These are phyloP conservation scores for Rattus norvegicus DNA, from an alignment of 2,113 vertebrate genomes.

Conservation along the genomic window DNA sequence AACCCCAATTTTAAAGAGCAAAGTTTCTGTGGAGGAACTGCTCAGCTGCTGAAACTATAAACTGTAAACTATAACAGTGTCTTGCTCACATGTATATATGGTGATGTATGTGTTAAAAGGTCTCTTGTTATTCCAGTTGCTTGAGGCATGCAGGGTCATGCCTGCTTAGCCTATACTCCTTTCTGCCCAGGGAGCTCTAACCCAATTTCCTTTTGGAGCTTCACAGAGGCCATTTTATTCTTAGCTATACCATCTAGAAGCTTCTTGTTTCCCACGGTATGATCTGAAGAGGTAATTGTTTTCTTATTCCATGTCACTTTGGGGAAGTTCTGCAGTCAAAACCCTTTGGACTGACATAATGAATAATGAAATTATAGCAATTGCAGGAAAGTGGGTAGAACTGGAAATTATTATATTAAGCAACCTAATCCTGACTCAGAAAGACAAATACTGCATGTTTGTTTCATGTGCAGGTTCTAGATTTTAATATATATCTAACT, in stretches of 20 bases:
- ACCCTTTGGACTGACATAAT: not conserved
- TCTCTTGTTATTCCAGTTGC: not conserved
- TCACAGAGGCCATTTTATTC: not conserved
- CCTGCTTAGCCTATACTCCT: not conserved
- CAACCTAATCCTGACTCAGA: not conserved
- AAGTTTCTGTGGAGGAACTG: not conserved
- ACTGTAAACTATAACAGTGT: not conserved
- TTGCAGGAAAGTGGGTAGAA: not conserved
- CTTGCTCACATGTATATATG: not conserved
- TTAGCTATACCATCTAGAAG: conserved; percentile 1
- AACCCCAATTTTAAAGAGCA: conserved; percentile 35
- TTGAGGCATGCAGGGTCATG: not conserved
- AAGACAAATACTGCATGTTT: not conserved
- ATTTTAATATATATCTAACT: not conserved
- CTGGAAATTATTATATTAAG: conserved; percentile 9
- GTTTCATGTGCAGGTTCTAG: not conserved
- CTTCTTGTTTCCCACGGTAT: not conserved
- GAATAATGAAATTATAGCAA: not conserved
- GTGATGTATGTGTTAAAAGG: not conserved
- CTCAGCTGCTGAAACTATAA: conserved; percentile 10
- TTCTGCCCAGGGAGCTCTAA: not conserved
- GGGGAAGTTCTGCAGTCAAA: not conserved
- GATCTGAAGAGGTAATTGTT: not conserved
- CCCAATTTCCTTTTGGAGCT: not conserved
- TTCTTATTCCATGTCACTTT: not conserved